Evolutionary conservation across 64 coral and sea anemone genomes (phyloP).

Genomic region (Astreopora myriophthalma): DNA sequence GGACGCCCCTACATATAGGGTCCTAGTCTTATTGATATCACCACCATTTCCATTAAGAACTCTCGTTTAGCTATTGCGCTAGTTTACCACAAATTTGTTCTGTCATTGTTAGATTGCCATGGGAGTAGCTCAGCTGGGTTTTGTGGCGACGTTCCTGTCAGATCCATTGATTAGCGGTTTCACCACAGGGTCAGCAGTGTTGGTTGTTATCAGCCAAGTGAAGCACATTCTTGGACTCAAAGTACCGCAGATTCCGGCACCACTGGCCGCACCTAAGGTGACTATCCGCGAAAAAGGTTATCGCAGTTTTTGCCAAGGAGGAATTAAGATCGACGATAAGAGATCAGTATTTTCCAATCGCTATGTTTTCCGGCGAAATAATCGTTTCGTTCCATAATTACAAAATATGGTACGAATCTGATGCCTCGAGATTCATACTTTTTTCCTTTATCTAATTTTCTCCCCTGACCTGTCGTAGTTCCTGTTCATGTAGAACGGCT

Average conservation of each 20-base stretch:
- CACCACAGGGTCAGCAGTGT: slow-evolving; percentile 83
- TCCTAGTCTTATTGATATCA: not conserved
- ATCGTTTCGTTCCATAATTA: too few species aligned
- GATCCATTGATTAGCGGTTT: slow-evolving; percentile 94
- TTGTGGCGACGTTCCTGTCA: slow-evolving; percentile 77
- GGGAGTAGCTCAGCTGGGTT: slow-evolving; percentile 78
- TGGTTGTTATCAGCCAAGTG: slow-evolving; percentile 77
- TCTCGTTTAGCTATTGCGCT: not conserved
- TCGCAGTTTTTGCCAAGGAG: not conserved
- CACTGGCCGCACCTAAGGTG: slow-evolving; percentile 74
- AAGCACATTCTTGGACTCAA: slow-evolving; percentile 82
- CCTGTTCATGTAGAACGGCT: too few species aligned
- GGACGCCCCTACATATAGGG: too few species aligned
- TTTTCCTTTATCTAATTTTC: too few species aligned
- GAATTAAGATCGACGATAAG: not conserved
- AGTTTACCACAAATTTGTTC: too few species aligned
- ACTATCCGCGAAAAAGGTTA: not conserved
- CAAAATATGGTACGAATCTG: too few species aligned
- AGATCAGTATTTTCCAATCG: not conserved
- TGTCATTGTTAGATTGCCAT: slow-evolving; percentile 60
- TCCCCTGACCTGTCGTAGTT: too few species aligned
- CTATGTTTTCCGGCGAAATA: too few species aligned
- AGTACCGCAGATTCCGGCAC: slow-evolving; percentile 43
- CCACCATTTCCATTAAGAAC: not conserved
- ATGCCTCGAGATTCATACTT: too few species aligned